These are phyloP conservation scores for Geodia barretti DNA, from an alignment of 37 sponge, comb jelly and placozoan species.

Conservation along the genomic window DNA sequence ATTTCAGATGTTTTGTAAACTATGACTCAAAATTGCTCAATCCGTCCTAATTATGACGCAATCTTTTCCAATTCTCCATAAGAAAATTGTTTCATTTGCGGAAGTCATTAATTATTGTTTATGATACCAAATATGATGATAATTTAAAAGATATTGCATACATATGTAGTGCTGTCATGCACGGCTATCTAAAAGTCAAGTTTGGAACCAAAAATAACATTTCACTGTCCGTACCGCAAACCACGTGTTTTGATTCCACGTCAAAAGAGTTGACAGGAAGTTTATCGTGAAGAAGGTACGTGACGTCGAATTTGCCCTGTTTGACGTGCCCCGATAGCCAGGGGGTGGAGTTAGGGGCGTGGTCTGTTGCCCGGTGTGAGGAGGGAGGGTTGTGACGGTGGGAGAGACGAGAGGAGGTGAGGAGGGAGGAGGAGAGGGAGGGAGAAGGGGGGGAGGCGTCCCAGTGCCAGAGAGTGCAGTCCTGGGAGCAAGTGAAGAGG, in stretches of 20 bases:
- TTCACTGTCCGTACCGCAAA: slow-evolving; percentile 75
- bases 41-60: neutral
- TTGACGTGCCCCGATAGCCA: slow-evolving; percentile 46
- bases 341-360: slow-evolving; percentile 3
- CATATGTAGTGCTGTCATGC: neutral
- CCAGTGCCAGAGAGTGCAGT: slow-evolving; percentile 87
- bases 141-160: neutral
- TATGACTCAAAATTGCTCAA: slow-evolving; percentile 45
- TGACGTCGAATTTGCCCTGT: slow-evolving; percentile 29
- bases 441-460: slow-evolving; percentile 13
- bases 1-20: slow-evolving; percentile 74
- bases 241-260: slow-evolving; percentile 53
- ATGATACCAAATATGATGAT: neutral
- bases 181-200: slow-evolving; percentile 23
- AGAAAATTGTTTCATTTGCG: neutral
- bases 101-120: neutral
- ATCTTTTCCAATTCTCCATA: no score
- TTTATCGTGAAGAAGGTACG: slow-evolving; percentile 7
- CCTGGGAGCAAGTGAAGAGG: slow-evolving; percentile 83
- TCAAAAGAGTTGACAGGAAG: slow-evolving; percentile 75
- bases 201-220: slow-evolving; percentile 34
- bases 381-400: neutral
- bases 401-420: neutral
- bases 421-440: neutral
- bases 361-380: neutral